Base-by-base conservation (phyloP, 2,888 invertebrate genomes). In the Eupithecia pulchellata region DNA sequence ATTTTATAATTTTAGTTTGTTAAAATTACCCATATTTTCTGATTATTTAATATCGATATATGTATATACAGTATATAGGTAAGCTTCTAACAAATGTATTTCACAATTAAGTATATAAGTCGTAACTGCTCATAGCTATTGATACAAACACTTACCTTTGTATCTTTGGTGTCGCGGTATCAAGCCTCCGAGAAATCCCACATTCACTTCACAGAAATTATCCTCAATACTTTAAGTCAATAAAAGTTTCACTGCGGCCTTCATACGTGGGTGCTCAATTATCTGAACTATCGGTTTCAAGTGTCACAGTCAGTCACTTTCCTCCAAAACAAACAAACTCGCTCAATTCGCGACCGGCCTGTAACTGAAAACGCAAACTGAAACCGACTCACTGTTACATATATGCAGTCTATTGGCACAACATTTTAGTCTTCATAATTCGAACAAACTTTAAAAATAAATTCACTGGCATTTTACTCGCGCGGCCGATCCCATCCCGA, bases 221-320 rank as follows among this genome's bases (percentile, higher is more conserved):
- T 75, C 79, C 79, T 78, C 79, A 84, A 83, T 82, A 79, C 81
- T 82, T 82, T 81, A 78, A 82, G 87, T 87, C 85, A 86, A 85
- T 84, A 78, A 60, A 57, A 82, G 79, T 86, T 85, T 85, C 88
- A 88, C 87, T 86, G 74, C 80, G 84, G 77, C 81, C 82, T 82
- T 83, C 81, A 83, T 79, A 77, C 84, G 86, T 85, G 86, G 73
- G 81, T 83, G 78, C 75, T 84, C 87, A 85, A 86, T 87, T 86
- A 86, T 75, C 74, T 81, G 77, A 83, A 89, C 87, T 88, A 84
- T 89, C 88, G 87, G 73, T 89, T 90, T 90, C 88, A 90, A 90
- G 85, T 89, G 91, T 91, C 92, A 90, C 91, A 89, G 88, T 88
- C 85, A 83, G 88, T 87, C 92, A 92, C 92, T 92, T 91, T 91